Base-by-base conservation (phyloP, 2,113 vertebrate genomes). In the Trichomycterus rosablanca region DNA sequence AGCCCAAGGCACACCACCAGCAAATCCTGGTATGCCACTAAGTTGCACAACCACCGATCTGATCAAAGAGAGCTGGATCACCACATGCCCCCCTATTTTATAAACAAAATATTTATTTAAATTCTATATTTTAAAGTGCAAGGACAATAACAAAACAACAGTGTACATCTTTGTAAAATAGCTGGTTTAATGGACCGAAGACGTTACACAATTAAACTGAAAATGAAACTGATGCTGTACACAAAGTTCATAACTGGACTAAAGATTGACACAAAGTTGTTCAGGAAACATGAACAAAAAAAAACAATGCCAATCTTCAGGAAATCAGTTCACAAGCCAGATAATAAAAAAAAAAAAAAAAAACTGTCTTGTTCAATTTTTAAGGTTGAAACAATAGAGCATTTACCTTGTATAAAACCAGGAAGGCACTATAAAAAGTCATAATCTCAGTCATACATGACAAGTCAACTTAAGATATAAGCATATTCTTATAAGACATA, bases 141-240 rank as follows among this genome's bases (percentile, higher is more conserved):
- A 30, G 6, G 35, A 11, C 5, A 34, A 18, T 1, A 26, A 54
- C 24, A 54, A 24, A 26, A 63, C 48, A 11, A 12, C 45, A n/a
- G 6, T 18, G 10, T 11, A 32, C 22, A 45, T 62, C 40, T 49
- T 37, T 43, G 30, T 67, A 67, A 62, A 48, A 42, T 14, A 55
- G 51, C 30, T 32, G 12, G 48, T 72, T 72, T 72, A 72, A 67
- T 72, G 39, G 10, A 59, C 64, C 62, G 56, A 56, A 45, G 15
- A 45, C 28, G 22, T 51, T 66, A 62, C 28, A 67, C 63, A 63
- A 58, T 14, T 48, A 40, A 20, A 52, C 43, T 23, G 42, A 67
- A 56, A 45, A 37, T 20, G 11, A 40, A 32, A 22, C 19, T 20
- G 18, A 48, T 12, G 57, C 51, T 53, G 59, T 67, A 67, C 37